Percentiles rank a stretch among this genome's conserved stretches.
These are phyloP conservation scores for Gallinago paraguaiae DNA, from an alignment of 2,113 vertebrate genomes.

Conservation along the genomic window DNA sequence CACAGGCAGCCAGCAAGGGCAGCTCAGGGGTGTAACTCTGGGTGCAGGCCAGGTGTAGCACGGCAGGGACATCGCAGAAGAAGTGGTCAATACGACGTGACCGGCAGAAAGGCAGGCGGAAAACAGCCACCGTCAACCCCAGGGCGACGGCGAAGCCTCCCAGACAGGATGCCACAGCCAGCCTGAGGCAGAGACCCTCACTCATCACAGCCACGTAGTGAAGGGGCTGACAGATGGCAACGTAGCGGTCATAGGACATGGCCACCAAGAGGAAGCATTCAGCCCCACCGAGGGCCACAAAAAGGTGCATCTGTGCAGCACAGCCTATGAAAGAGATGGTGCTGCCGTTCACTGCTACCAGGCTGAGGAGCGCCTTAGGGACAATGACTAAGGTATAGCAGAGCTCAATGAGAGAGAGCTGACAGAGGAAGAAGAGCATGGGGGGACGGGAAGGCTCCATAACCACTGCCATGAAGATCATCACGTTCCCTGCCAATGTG, in stretches of 20 bases:
- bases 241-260: background rate
- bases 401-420: conserved; percentile 68
- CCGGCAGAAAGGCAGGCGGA: conserved; percentile 67
- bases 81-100: background rate
- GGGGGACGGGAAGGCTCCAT: conserved; percentile 43
- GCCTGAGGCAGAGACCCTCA: conserved; percentile 5
- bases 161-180: conserved; percentile 52
- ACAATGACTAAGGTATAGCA: conserved; percentile 70
- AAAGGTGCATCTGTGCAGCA: conserved; percentile 70
- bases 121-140: conserved; percentile 47
- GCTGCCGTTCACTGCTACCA: background rate
- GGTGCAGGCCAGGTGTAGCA: conserved; percentile 54
- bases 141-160: conserved; percentile 16
- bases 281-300: conserved; percentile 18
- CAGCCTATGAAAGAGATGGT: conserved; percentile 71
- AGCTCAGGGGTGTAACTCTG: conserved; percentile 24
- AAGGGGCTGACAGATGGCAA: conserved; percentile 40
- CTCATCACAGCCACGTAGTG: background rate
- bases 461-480: conserved; percentile 56
- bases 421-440: conserved; percentile 74
- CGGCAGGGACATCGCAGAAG: conserved; percentile 24
- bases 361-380: conserved; percentile 58
- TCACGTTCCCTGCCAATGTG: conserved; percentile 52
- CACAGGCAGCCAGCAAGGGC: conserved; percentile 57
- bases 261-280: conserved; percentile 51